Base-by-base conservation (phyloP, 2,113 vertebrate genomes). In the Glaucomys volans region DNA sequence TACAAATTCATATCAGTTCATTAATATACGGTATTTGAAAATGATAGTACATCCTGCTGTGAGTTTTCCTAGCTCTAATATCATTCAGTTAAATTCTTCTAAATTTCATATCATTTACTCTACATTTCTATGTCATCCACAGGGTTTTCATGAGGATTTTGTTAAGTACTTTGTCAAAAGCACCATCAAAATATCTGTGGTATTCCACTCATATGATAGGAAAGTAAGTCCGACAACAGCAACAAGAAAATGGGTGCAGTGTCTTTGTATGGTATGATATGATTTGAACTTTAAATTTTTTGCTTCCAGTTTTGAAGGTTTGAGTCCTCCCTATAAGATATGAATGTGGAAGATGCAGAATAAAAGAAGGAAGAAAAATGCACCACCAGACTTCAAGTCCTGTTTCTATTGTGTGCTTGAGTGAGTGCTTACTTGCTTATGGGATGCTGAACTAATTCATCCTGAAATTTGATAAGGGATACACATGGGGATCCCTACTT, bases 261-360 rank as follows among this genome's bases (percentile, higher is more conserved):
- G 13, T 37, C 89, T 90, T 90, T 74, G 42, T 50, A 26, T 83
- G n/a, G 10, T 22, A 17, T 59, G 67, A 52, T 82, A 47, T 62
- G n/a, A 79, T 90, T 92, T 67, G 40, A 37, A 57, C 12, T 83
- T 87, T 66, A 83, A 3, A 47, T n/a, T 42, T 74, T 69, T 84
- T 90, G 30, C 18, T 87, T 77, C 28, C 0, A 7, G 52, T 94
- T 44, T 17, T 17, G 77, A 95, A 79, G 30, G 37, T n/a, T 79
- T 72, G 80, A 57, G 16, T 83, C 3, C 79, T 84, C 5, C 26
- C 54, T 59, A 6, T 57, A 47, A 62, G 74, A 74, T 52, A 74
- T 67, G n/a, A 69, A 69, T 80, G n/a, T 75, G 30, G 28, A 69
- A 83, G 91, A 69, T 86, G 8, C 47, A 90, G 67, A 87, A 10